phyloP scores from a whole-genome alignment of 1,140 invertebrate species.

The Lanistes nyassanus region DNA sequence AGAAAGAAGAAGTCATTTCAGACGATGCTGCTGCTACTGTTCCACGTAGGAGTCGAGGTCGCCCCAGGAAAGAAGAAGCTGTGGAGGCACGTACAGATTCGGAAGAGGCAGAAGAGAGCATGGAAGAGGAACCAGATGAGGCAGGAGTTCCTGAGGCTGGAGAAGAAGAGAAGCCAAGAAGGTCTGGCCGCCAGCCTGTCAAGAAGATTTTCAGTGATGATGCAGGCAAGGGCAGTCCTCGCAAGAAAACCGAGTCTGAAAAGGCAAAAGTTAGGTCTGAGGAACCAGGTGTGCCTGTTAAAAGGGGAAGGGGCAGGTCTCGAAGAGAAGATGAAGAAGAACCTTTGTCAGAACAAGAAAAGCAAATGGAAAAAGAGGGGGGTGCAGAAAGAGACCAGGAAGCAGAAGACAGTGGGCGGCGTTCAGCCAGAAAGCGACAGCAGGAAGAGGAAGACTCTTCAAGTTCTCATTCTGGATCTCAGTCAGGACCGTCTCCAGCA shows the following conservation, averaged over 20 bases:
- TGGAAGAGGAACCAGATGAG: slow-evolving; percentile 34
- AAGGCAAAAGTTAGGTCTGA: slow-evolving; percentile 14
- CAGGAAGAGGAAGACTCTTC: slow-evolving; percentile 12
- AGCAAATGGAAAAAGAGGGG: slow-evolving; percentile 3
- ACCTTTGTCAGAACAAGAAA: background rate
- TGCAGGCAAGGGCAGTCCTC: background rate
- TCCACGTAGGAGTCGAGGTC: slow-evolving; percentile 29
- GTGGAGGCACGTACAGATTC: background rate
- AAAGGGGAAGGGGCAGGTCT: slow-evolving; percentile 20
- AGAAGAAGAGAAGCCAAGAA: slow-evolving; percentile 18
- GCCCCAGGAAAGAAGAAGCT: slow-evolving; percentile 28
- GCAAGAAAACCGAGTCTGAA: slow-evolving; percentile 7
- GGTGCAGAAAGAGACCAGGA: slow-evolving; percentile 5
- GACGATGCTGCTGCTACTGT: slow-evolving; percentile 33
- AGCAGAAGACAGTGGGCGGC: slow-evolving; percentile 5
- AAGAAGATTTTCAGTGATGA: slow-evolving; percentile 6
- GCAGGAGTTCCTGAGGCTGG: slow-evolving; percentile 30
- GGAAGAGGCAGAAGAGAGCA: slow-evolving; percentile 34
- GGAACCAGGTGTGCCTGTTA: slow-evolving; percentile 3
- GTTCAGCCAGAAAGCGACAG: background rate
- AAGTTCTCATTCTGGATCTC: background rate
- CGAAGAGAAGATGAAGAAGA: slow-evolving; percentile 31
- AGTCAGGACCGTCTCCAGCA: background rate
- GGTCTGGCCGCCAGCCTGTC: slow-evolving; percentile 1
- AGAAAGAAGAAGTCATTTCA: slow-evolving; percentile 21